phyloP scores from a whole-genome alignment of 1,140 invertebrate genomes.

The Babylonia areolata region DNA sequence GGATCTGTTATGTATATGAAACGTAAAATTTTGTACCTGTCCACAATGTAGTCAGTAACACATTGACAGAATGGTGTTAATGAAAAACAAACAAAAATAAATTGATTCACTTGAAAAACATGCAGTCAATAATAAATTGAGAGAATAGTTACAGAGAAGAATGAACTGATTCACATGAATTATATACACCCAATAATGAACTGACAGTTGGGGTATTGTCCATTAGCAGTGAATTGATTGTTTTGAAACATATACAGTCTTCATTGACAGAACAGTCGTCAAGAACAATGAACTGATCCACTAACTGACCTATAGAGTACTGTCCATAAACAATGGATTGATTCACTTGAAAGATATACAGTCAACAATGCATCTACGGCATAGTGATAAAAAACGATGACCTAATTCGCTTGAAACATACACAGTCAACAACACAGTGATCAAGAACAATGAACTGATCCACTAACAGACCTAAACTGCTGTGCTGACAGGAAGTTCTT shows the following conservation, averaged over 20 bases:
- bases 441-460: not conserved
- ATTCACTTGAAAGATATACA: not conserved
- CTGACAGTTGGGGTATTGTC: no score
- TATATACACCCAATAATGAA: no score
- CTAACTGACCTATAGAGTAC: not conserved
- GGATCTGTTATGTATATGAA: no score
- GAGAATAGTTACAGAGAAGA: not conserved
- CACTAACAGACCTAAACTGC: not conserved
- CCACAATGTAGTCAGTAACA: no score
- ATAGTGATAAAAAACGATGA: no score
- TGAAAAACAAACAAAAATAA: no score
- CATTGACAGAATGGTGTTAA: no score
- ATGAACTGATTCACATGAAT: not conserved
- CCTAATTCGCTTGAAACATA: not conserved
- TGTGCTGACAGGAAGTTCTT: conserved; percentile 74
- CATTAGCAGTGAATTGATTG: not conserved
- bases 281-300: not conserved
- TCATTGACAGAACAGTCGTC: not conserved
- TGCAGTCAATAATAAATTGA: no score
- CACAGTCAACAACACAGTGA: not conserved
- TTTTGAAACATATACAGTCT: not conserved
- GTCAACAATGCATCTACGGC: not conserved
- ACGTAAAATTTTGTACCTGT: no score
- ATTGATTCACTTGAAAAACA: no score
- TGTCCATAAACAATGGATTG: not conserved